phyloP scores from a whole-genome alignment of 1,140 invertebrate genomes.

The Zaprionus ghesquierei region DNA sequence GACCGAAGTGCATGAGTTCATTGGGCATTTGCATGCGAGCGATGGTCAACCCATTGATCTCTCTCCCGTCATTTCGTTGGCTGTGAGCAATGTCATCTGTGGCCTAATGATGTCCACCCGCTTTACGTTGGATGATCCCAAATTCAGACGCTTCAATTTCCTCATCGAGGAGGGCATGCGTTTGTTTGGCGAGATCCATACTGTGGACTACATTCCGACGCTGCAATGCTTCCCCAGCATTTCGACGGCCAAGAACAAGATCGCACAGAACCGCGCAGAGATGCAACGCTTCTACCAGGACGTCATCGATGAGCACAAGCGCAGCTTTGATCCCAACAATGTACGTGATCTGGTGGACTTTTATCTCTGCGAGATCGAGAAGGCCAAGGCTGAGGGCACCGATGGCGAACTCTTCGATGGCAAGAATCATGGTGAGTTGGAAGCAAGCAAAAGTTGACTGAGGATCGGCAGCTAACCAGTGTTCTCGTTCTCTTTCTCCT shows the following conservation, averaged over 20 bases:
- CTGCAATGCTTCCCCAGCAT: constrained; percentile 90
- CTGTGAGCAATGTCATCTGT: constrained; percentile 96
- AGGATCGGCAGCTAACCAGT: background rate
- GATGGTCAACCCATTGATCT: constrained; percentile 87
- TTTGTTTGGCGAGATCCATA: constrained; percentile 91
- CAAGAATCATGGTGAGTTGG: constrained; percentile 83
- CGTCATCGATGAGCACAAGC: constrained; percentile 90
- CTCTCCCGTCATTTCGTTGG: constrained; percentile 88
- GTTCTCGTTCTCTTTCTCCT: background rate
- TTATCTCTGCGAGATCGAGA: constrained; percentile 93
- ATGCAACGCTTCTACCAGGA: constrained; percentile 93
- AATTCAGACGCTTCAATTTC: constrained; percentile 90
- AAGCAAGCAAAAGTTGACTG: background rate
- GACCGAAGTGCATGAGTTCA: constrained; percentile 90
- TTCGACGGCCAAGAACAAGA: constrained; percentile 88
- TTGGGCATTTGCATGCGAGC: constrained; percentile 85
- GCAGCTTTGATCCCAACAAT: constrained; percentile 88
- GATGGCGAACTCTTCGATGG: constrained; percentile 90
- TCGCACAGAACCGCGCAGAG: constrained; percentile 91
- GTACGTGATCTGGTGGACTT: constrained; percentile 93
- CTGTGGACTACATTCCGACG: constrained; percentile 86
- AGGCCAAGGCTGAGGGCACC: constrained; percentile 89
- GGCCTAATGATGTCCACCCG: constrained; percentile 94
- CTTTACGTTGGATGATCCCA: constrained; percentile 89
- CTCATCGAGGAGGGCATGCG: constrained; percentile 95